These are phyloP conservation scores for Psilopogon haemacephalus DNA, from an alignment of 2,113 vertebrate genomes.

Conservation along the genomic window DNA sequence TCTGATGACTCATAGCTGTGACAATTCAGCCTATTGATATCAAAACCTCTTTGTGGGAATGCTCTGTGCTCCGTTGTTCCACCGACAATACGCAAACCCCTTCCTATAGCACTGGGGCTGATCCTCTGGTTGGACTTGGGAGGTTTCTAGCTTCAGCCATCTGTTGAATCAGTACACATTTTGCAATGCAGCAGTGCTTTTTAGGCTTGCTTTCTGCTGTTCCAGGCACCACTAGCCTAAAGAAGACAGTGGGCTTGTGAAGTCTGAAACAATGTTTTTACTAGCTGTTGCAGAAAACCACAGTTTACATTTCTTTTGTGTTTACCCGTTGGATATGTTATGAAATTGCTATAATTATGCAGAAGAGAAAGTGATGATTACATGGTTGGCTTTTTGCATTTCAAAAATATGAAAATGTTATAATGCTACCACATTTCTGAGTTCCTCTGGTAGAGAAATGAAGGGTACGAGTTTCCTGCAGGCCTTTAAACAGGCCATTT, in stretches of 20 bases:
- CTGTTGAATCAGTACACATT: background rate
- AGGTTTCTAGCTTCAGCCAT: background rate
- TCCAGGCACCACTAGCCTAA: background rate
- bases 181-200: background rate
- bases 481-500: background rate
- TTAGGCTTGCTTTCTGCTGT: background rate
- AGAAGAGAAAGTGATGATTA: conserved; percentile 61
- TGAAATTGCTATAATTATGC: conserved; percentile 73
- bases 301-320: conserved; percentile 55
- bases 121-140: background rate
- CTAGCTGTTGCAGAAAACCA: conserved; percentile 44
- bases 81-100: background rate
- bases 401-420: conserved; percentile 53
- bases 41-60: conserved; percentile 20
- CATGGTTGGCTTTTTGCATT: conserved; percentile 41
- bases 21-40: conserved; percentile 40
- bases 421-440: background rate
- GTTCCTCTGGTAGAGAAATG: background rate
- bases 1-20: conserved; percentile 28
- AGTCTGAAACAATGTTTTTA: conserved; percentile 42
- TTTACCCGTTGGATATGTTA: conserved; percentile 61
- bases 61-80: conserved; percentile 7
- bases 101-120: background rate
- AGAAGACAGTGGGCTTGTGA: background rate
- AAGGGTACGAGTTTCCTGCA: background rate